Percentiles rank a stretch among this genome's conserved stretches.
These are phyloP conservation scores for Coelogynopora nodosa DNA, from an alignment of 2,888 invertebrate species.

Conservation along the genomic window DNA sequence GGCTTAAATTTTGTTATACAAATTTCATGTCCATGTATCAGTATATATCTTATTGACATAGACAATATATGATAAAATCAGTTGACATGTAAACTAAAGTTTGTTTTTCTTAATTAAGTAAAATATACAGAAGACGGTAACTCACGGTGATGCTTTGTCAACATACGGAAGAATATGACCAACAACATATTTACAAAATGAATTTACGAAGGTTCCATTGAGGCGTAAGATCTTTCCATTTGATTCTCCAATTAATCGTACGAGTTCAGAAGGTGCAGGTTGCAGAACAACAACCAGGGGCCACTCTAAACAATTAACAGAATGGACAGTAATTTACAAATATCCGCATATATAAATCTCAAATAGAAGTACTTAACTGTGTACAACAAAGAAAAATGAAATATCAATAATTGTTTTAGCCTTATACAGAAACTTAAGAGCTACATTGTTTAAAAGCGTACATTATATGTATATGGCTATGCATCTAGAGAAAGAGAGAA, in stretches of 20 bases:
- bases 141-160: background rate
- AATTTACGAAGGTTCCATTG: background rate
- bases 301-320: background rate
- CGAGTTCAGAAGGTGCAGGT: background rate
- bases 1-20: background rate
- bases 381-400: background rate
- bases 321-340: background rate
- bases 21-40: background rate
- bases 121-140: background rate
- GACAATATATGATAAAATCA: background rate
- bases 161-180: background rate
- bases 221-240: background rate
- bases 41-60: background rate
- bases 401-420: background rate
- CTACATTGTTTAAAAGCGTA: background rate
- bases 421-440: background rate
- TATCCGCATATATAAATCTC: background rate
- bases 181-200: background rate
- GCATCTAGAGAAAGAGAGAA: background rate
- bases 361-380: background rate
- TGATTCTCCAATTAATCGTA: background rate
- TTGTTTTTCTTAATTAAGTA: background rate
- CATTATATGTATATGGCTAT: background rate
- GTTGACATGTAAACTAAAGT: background rate
- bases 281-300: background rate